Conservation (phyloP, 2,113 vertebrate genomes). For the Chloroceryle aenea region DNA sequence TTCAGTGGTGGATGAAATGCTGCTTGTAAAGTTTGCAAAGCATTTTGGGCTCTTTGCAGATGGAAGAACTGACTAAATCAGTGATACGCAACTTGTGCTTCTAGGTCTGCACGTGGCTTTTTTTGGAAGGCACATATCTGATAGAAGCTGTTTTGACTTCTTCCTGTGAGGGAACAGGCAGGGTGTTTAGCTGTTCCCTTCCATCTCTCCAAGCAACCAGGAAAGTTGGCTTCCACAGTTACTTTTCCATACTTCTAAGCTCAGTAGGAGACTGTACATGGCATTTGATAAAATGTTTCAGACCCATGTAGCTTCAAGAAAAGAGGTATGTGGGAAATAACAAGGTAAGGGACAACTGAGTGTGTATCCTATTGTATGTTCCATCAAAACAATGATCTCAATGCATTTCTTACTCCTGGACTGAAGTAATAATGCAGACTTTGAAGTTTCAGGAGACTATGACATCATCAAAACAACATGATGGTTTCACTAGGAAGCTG, state of each 20-base stretch:
- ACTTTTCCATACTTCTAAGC: constrained; percentile 24
- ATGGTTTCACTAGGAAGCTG: not conserved
- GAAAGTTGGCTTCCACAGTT: constrained; percentile 47
- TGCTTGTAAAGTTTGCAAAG: constrained; percentile 63
- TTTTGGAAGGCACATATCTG: constrained; percentile 63
- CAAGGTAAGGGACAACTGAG: not conserved
- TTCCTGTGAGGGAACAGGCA: constrained; percentile 63
- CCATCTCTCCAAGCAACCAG: constrained; percentile 55
- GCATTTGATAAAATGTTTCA: constrained; percentile 33
- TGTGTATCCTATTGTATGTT: not conserved
- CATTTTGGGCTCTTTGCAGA: constrained; percentile 58
- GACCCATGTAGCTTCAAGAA: not conserved
- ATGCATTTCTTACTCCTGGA: not conserved
- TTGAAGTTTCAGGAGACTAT: not conserved
- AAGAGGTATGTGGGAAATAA: not conserved
- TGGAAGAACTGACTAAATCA: constrained; percentile 69
- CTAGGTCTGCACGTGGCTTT: constrained; percentile 56
- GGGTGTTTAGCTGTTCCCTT: constrained; percentile 59
- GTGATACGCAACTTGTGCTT: constrained; percentile 49
- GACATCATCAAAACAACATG: constrained; percentile 23
- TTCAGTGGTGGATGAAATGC: constrained; percentile 50
- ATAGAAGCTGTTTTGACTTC: constrained; percentile 63
- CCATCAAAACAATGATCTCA: not conserved
- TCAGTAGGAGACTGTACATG: not conserved
- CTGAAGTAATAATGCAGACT: not conserved